phyloP scores from a whole-genome alignment of 2,797 vertebrate genomes.

The Zenarchopterus dispar region DNA sequence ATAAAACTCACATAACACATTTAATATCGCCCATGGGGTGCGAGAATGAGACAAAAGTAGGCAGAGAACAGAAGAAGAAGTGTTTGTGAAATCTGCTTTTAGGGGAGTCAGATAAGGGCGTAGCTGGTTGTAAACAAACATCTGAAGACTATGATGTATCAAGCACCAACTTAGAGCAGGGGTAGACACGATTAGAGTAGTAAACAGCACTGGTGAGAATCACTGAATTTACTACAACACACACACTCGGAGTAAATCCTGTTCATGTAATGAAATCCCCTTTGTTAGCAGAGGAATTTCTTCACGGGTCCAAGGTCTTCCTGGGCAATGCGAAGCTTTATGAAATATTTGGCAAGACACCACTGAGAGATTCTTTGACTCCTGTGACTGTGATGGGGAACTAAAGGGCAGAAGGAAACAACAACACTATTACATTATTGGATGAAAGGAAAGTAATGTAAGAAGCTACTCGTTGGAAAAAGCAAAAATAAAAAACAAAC shows the following conservation, averaged over 20 bases:
- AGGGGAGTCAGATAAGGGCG: constrained; percentile 8
- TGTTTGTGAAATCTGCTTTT: constrained; percentile 34
- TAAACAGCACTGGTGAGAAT: constrained; percentile 34
- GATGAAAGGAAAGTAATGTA: too few relatives aligned
- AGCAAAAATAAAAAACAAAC: too few relatives aligned
- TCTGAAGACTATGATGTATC: constrained; percentile 30
- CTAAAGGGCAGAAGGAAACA: constrained; percentile 9
- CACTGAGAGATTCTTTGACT: constrained; percentile 42
- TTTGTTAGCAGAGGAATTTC: constrained; percentile 54
- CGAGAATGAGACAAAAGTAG: neutral
- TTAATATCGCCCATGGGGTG: neutral
- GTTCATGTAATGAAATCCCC: constrained; percentile 52
- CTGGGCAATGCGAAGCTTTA: constrained; percentile 40
- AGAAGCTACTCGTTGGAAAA: too few relatives aligned
- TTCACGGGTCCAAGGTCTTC: constrained; percentile 43
- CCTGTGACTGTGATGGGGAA: constrained; percentile 27
- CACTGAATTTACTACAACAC: constrained; percentile 14
- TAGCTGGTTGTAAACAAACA: constrained; percentile 31
- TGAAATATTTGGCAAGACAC: constrained; percentile 60
- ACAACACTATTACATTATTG: neutral
- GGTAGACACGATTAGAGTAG: constrained; percentile 34
- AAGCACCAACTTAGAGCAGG: constrained; percentile 25
- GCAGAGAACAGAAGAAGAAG: constrained; percentile 10
- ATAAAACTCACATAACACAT: neutral
- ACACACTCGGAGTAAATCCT: constrained; percentile 32